Evolutionary conservation across 2,888 invertebrate species (phyloP), one percentile per base, ranked within the genome.

Genomic region (Choreutis nemorana): DNA sequence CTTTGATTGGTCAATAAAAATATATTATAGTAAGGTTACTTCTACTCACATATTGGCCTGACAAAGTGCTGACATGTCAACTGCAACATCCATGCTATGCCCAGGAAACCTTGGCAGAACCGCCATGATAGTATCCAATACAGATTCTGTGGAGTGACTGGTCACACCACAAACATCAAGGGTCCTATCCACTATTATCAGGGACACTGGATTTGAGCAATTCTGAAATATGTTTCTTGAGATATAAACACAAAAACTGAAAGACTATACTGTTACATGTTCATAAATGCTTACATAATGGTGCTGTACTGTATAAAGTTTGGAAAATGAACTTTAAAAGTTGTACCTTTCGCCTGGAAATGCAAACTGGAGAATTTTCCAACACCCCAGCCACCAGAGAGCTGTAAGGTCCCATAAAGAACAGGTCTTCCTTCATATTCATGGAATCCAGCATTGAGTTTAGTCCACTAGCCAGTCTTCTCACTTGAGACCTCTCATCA

Each of bases 351-450:
- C 82, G 62, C 36, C 86, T 71, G 14, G 57, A 51, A 16, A 71
- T 47, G 31, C 80, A 83, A 13, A 82, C 72, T 7, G 81, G 77
- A 11, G 81, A 81, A 45, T 79, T 73, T 41, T 85, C 85, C 37
- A 86, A 51, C 21, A 84, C 81, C 8, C 81, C 77, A 34, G 84
- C 83, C 12, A 87, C 49, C 23, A 85, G 61, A 8, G 83, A 80
- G 48, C 87, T 86, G 25, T 82, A 81, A 14, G 77, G 67, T 3
- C 89, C 89, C 45, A 88, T 57, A 28, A 81, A 83, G 45, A 81
- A 88, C 13, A 87, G 66, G 48, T 88, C 87, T 42, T 87, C 87
- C 35, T 78, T 82, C 4, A 84, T 70, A 40, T 83, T 80, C 57
- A 87, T 70, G 9, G 81, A 77, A 15, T 83, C 78, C 35, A 86